phyloP scores from a whole-genome alignment of 2,113 vertebrate genomes.

The Bos taurus region ARS-UCD2.0 NC_037356.1:12369001-12369500 shows the following conservation, averaged over 20 bases:
- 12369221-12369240: not conserved
- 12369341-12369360: not conserved
- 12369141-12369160: not conserved
- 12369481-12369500: constrained; percentile 14
- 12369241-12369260: not conserved
- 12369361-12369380: not conserved
- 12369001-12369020: not conserved
- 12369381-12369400: not conserved
- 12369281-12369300: not conserved
- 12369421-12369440: not conserved
- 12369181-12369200: not conserved
- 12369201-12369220: not conserved
- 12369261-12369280: not conserved
- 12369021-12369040: not conserved
- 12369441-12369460: constrained; percentile 20
- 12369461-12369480: not conserved
- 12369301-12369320: not conserved
- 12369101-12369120: not conserved
- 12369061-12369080: not conserved
- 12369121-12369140: not conserved
- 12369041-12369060: not conserved
- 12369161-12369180: not conserved
- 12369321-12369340: not conserved
- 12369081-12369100: not conserved
- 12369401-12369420: constrained; percentile 3